A percentile compares a stretch with the other conserved stretches of the same genome.
Evolutionary conservation across 2,888 invertebrate genomes (phyloP).

Genomic region (Tenodera sinensis): DNA sequence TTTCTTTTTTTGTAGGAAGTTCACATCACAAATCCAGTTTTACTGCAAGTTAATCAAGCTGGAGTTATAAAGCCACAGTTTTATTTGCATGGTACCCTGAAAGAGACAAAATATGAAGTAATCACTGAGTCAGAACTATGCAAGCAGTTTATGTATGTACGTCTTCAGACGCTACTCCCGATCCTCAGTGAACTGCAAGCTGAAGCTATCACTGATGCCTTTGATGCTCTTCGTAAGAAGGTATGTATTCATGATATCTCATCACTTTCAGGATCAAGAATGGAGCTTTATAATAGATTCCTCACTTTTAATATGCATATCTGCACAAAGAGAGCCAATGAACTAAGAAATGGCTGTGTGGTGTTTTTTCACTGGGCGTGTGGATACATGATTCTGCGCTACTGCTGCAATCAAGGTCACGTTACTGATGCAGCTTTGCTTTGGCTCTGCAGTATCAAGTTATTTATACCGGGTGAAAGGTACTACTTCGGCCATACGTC

Average conservation of each 20-base stretch:
- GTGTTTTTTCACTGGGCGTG: too few relatives aligned
- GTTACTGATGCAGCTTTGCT: too few relatives aligned
- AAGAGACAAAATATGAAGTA: slow-evolving; percentile 61
- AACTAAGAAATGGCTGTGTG: too few relatives aligned
- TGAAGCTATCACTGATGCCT: slow-evolving; percentile 46
- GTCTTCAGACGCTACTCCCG: slow-evolving; percentile 62
- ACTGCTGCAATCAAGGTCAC: too few relatives aligned
- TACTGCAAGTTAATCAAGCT: slow-evolving; percentile 54
- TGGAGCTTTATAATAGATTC: too few relatives aligned
- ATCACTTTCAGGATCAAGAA: too few relatives aligned
- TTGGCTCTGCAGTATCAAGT: too few relatives aligned
- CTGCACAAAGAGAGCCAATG: too few relatives aligned
- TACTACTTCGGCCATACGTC: too few relatives aligned
- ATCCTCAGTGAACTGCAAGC: slow-evolving; percentile 61
- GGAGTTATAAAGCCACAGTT: slow-evolving; percentile 60
- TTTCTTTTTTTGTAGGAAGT: slow-evolving; percentile 27
- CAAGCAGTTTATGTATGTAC: slow-evolving; percentile 66
- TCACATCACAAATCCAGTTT: slow-evolving; percentile 57
- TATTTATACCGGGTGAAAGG: too few relatives aligned
- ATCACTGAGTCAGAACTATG: slow-evolving; percentile 60
- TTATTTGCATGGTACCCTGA: slow-evolving; percentile 67
- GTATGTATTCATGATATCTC: slow-evolving; percentile 40
- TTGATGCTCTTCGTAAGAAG: slow-evolving; percentile 62
- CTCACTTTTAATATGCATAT: too few relatives aligned
- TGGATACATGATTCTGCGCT: too few relatives aligned